A percentile compares a stretch with the other conserved stretches of the same genome.
Conservation (phyloP, 2,888 invertebrate species). For the Tridacna gigas region DNA sequence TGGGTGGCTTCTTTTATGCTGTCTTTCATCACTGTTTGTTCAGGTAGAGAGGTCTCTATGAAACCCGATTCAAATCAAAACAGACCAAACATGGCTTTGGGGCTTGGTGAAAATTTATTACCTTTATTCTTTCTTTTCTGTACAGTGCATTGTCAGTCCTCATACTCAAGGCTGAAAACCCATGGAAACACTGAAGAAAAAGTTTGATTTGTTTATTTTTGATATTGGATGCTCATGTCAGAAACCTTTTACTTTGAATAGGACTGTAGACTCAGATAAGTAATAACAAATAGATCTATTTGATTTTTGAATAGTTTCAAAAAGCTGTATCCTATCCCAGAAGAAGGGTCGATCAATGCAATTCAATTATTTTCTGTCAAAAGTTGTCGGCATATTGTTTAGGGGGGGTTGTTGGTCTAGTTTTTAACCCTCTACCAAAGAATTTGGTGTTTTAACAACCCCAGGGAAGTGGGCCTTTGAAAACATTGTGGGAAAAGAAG, state of each 20-base stretch:
- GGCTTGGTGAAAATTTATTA: background rate
- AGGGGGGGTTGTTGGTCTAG: slow-evolving; percentile 4
- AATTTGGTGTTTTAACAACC: too few relatives aligned
- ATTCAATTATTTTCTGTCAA: slow-evolving; percentile 29
- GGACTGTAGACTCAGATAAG: too few relatives aligned
- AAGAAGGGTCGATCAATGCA: slow-evolving; percentile 7
- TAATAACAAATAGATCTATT: background rate
- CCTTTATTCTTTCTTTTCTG: background rate
- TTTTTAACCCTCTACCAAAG: background rate
- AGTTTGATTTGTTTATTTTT: too few relatives aligned
- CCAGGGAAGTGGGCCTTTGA: too few relatives aligned
- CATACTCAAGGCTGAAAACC: too few relatives aligned
- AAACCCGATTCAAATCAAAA: slow-evolving; percentile 4
- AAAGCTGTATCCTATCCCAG: background rate
- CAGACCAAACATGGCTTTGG: background rate
- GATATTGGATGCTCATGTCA: too few relatives aligned
- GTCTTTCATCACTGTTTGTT: slow-evolving; percentile 13
- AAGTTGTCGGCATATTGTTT: slow-evolving; percentile 23
- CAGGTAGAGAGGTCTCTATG: slow-evolving; percentile 5
- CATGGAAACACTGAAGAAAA: too few relatives aligned
- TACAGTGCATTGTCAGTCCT: too few relatives aligned
- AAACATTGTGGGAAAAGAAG: too few relatives aligned
- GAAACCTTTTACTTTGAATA: too few relatives aligned
- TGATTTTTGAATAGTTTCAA: background rate
- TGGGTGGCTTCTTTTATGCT: slow-evolving; percentile 21